phyloP scores from a whole-genome alignment of 2,888 invertebrate genomes.

The Agrilus mali region DNA sequence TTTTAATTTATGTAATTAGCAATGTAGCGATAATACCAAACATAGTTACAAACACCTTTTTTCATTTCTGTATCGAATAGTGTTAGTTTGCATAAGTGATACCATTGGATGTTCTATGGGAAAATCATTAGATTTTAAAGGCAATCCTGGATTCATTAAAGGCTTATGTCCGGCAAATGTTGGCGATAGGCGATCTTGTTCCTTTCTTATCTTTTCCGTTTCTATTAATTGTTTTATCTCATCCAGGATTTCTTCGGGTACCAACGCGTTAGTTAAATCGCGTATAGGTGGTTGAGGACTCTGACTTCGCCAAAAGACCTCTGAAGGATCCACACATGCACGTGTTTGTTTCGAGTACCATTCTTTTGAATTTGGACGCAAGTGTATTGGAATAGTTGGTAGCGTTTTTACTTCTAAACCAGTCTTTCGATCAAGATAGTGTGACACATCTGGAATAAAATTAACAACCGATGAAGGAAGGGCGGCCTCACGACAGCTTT shows the following conservation, averaged over 20 bases:
- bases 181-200: slow-evolving; percentile 27
- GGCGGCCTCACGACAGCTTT: slow-evolving; percentile 25
- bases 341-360: slow-evolving; percentile 30
- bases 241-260: slow-evolving; percentile 22
- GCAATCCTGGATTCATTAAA: slow-evolving; percentile 20
- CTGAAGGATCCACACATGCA: slow-evolving; percentile 24
- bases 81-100: slow-evolving; percentile 27
- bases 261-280: slow-evolving; percentile 21
- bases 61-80: slow-evolving; percentile 2
- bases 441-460: background rate
- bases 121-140: slow-evolving; percentile 21
- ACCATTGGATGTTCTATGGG: slow-evolving; percentile 26
- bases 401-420: slow-evolving; percentile 5
- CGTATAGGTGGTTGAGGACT: slow-evolving; percentile 22
- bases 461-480: background rate
- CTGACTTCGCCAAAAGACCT: slow-evolving; percentile 26
- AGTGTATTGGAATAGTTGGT: slow-evolving; percentile 19
- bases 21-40: no score
- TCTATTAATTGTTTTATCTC: slow-evolving; percentile 23
- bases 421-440: slow-evolving; percentile 2
- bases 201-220: slow-evolving; percentile 24
- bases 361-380: slow-evolving; percentile 18
- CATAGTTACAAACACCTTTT: no score
- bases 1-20: no score
- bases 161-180: slow-evolving; percentile 29